A percentile compares a stretch with the other conserved stretches of the same genome.
These are phyloP conservation scores for Tridacna crocea DNA, from an alignment of 2,888 invertebrate genomes.

Conservation along the genomic window DNA sequence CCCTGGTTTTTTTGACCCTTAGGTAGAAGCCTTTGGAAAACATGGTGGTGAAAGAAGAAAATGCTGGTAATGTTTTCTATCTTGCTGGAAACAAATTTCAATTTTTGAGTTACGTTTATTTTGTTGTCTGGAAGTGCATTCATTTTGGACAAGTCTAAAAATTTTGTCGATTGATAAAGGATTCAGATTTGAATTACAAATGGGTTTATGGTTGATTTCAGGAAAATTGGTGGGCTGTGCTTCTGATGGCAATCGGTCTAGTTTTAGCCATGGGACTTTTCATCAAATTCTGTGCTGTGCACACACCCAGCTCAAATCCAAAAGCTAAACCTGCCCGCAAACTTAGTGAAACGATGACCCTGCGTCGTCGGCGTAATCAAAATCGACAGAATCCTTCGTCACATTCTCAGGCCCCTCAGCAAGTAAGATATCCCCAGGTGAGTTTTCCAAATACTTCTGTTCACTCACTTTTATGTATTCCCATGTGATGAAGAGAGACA, in stretches of 20 bases:
- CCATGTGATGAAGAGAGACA: not conserved
- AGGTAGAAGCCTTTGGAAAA: no score
- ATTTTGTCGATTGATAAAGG: not conserved
- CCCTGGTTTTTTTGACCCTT: no score
- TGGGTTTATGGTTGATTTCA: slow-evolving; percentile 46
- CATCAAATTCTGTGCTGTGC: slow-evolving; percentile 99
- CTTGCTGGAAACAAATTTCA: no score
- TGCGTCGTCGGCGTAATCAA: slow-evolving; percentile 64
- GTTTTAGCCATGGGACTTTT: slow-evolving; percentile 98
- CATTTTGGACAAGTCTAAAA: no score
- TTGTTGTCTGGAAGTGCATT: no score
- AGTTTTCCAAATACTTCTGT: not conserved
- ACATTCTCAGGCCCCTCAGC: slow-evolving; percentile 34
- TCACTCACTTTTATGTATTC: not conserved
- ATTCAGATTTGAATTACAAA: not conserved
- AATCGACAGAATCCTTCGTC: slow-evolving; percentile 46
- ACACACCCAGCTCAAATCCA: slow-evolving; percentile 99
- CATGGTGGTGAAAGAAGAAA: no score
- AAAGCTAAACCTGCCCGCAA: slow-evolving; percentile 97
- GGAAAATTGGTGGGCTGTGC: slow-evolving; percentile 87
- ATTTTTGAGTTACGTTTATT: no score
- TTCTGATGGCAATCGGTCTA: slow-evolving; percentile 95
- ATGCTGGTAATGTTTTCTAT: no score
- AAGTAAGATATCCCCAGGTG: slow-evolving; percentile 60
- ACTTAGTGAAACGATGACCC: slow-evolving; percentile 88